These are phyloP conservation scores for Apoda limacodes DNA, from an alignment of 2,888 invertebrate species.

Conservation along the genomic window DNA sequence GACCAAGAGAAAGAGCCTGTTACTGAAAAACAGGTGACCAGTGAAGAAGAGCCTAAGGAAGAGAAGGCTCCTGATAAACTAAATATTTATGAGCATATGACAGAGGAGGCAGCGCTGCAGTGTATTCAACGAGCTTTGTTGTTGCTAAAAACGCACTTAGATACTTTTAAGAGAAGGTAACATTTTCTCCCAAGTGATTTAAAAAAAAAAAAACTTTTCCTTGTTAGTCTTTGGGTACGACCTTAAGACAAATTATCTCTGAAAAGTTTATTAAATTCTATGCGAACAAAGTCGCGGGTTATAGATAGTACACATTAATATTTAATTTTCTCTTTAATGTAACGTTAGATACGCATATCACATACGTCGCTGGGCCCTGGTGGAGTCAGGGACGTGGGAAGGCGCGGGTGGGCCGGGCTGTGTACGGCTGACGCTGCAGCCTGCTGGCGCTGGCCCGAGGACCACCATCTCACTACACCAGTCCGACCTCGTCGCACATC, in stretches of 20 bases:
- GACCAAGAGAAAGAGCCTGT: conserved; percentile 36
- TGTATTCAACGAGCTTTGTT: conserved; percentile 92
- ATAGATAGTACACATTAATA: background rate
- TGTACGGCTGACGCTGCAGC: conserved; percentile 85
- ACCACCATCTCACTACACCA: conserved; percentile 84
- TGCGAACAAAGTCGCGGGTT: no score
- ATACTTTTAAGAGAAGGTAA: conserved; percentile 86
- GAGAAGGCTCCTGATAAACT: conserved; percentile 41
- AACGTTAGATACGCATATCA: conserved; percentile 84
- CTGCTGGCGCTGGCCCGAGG: conserved; percentile 88
- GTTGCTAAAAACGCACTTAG: conserved; percentile 91
- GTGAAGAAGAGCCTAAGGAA: conserved; percentile 31
- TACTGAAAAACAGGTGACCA: conserved; percentile 20
- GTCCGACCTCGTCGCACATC: conserved; percentile 90
- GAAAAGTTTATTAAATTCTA: no score
- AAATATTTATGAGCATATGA: conserved; percentile 62
- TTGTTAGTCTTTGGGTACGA: no score
- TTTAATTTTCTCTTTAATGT: background rate
- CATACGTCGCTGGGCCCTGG: conserved; percentile 88
- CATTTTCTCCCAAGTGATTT: conserved; percentile 3
- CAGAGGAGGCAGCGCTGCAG: conserved; percentile 84
- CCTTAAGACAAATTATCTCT: no score
- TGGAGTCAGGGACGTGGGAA: conserved; percentile 84
- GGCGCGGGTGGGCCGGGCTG: conserved; percentile 66
- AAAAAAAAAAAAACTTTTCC: no score